Evolutionary conservation across 2,888 invertebrate genomes (phyloP).

Genomic region (Nomada ruficornis): DNA sequence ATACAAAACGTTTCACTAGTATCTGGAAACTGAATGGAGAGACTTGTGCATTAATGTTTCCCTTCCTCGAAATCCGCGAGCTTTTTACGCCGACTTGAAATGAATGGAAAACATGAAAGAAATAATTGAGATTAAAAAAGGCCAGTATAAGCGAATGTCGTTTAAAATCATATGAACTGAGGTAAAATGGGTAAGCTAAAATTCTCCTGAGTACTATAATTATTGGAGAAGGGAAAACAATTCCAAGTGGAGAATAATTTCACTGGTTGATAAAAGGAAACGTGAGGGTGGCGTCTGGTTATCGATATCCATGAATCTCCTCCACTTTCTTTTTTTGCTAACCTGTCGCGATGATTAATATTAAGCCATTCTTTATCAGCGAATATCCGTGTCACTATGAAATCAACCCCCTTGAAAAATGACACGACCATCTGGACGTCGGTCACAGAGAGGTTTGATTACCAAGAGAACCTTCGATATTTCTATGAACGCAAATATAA

Average conservation of each 20-base stretch:
- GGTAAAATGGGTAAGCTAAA: too few species aligned
- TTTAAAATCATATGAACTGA: too few species aligned
- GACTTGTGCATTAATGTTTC: too few species aligned
- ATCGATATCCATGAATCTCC: too few species aligned
- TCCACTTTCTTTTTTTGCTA: conserved; percentile 16
- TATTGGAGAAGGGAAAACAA: not conserved
- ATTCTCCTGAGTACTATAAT: conserved; percentile 5
- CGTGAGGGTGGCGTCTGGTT: too few species aligned
- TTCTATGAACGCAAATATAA: conserved; percentile 14
- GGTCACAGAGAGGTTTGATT: conserved; percentile 19
- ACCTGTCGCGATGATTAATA: conserved; percentile 39
- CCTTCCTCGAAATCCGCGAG: too few species aligned
- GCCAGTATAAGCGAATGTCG: too few species aligned
- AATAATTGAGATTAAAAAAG: too few species aligned
- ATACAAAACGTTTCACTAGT: too few species aligned
- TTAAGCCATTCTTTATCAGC: conserved; percentile 35
- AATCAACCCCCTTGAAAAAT: conserved; percentile 55
- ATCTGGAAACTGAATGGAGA: too few species aligned
- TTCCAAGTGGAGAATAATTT: conserved; percentile 12
- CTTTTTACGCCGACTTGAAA: too few species aligned
- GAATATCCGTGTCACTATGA: conserved; percentile 26
- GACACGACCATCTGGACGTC: conserved; percentile 24
- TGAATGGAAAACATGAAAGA: too few species aligned
- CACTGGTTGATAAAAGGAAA: not conserved
- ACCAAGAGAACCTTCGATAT: conserved; percentile 20